Base-by-base conservation (phyloP, 1,140 invertebrate species). In the Dinoponera quadriceps region DNA sequence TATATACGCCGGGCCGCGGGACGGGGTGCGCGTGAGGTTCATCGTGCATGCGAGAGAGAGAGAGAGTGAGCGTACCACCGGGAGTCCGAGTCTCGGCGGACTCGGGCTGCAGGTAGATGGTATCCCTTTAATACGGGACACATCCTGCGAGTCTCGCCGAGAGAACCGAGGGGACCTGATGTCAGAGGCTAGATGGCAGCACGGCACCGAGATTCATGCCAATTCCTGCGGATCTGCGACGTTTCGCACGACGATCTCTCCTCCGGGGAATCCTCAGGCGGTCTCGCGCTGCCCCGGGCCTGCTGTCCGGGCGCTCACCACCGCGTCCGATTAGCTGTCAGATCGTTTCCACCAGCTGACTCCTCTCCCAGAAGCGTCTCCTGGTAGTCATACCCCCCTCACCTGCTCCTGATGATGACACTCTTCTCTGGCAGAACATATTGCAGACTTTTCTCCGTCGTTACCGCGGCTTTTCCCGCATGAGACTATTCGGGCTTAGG, bases 121-220 rank as follows among this genome's bases (percentile, higher is more conserved):
- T 78, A 4, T 78, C 49, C 22, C 73, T 84, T 88, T 84, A 27
- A 59, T 29, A 66, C 75, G 69, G 73, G 82, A 88, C 77, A 85
- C 78, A 66, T 82, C 75, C 69, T 59, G 33, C 68, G 80, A 86
- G 84, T 44, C 77, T 80, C 85, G n/a, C n/a, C 74, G 74, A 27
- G 63, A 68, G 33, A 22, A 33, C 77, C 75, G 74, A 80, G 83
- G 75, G 80, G 65, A 77, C 84, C 91, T 92, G 92, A 93, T 93
- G 92, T 93, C 93, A 93, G 78, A 91, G 92, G 82, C 91, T 92
- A 94, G 93, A 92, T 93, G 93, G 93, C 93, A 94, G 92, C 93
- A 94, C 93, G 73, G 83, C 54, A 49, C 77, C 60, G 89, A 91
- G 90, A 90, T 84, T 88, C 77, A 87, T 85, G 77, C 62, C 44